A percentile compares a stretch with the other conserved stretches of the same genome.
Evolutionary conservation across 2,888 invertebrate genomes (phyloP).

Genomic region (Galerucella nymphaeae): DNA sequence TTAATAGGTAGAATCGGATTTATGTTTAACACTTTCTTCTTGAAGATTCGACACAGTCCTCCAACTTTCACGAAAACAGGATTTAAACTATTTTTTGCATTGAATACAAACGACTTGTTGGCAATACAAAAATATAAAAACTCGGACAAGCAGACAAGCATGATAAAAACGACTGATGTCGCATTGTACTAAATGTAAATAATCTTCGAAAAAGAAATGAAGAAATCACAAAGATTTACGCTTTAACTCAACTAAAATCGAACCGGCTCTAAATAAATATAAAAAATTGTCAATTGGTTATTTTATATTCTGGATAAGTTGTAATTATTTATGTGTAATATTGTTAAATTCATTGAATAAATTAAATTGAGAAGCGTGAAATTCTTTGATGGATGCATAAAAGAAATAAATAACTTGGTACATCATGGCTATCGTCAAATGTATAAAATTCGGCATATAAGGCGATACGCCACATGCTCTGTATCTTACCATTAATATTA

Average conservation of each 20-base stretch:
- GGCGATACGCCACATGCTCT: slow-evolving; percentile 17
- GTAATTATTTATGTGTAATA: too few relatives aligned
- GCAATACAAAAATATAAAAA: slow-evolving; percentile 13
- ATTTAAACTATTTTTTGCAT: not conserved
- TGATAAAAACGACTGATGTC: slow-evolving; percentile 19
- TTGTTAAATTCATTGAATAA: not conserved
- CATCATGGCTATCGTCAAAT: slow-evolving; percentile 14
- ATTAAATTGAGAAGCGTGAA: slow-evolving; percentile 12
- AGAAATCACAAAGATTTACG: slow-evolving; percentile 27
- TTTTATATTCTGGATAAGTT: too few relatives aligned
- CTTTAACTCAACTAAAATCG: slow-evolving; percentile 22
- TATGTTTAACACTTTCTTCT: too few relatives aligned
- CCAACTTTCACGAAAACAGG: not conserved
- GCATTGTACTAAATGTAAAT: slow-evolving; percentile 26
- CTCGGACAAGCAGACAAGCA: slow-evolving; percentile 15
- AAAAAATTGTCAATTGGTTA: too few relatives aligned
- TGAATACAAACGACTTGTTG: not conserved
- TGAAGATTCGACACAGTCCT: too few relatives aligned
- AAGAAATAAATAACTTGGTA: slow-evolving; percentile 23
- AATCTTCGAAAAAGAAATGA: slow-evolving; percentile 25
- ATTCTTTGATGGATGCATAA: not conserved
- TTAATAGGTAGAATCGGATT: too few relatives aligned
- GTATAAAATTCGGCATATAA: slow-evolving; percentile 23
- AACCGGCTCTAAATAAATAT: slow-evolving; percentile 33
- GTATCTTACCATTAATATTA: slow-evolving; percentile 12